Evolutionary conservation across 2,797 vertebrate genomes (phyloP).

Genomic region (Champsocephalus gunnari): DNA sequence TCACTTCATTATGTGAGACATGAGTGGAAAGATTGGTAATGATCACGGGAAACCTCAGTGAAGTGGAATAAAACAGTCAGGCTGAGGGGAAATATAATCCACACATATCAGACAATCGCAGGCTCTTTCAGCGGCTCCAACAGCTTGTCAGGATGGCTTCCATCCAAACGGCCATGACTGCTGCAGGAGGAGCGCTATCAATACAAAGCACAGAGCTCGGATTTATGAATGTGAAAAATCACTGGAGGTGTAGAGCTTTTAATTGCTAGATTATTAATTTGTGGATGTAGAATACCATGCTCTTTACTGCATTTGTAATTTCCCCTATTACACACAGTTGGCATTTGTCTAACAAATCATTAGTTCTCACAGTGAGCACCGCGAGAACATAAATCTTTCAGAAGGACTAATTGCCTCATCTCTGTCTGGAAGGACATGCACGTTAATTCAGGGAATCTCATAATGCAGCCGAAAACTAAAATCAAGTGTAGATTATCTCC

Average conservation of each 20-base stretch:
- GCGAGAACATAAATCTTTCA: conserved; percentile 39
- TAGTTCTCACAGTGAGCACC: conserved; percentile 25
- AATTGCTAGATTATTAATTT: conserved; percentile 50
- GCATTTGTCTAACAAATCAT: conserved; percentile 11
- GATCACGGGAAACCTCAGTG: conserved; percentile 71
- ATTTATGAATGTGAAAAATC: conserved; percentile 50
- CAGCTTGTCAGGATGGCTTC: conserved; percentile 67
- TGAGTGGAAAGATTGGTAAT: conserved; percentile 80
- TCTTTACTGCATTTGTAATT: conserved; percentile 44
- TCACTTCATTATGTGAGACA: conserved; percentile 79
- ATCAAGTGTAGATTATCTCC: conserved; percentile 5
- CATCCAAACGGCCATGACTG: conserved; percentile 66
- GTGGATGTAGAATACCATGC: conserved; percentile 29
- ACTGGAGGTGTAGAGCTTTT: conserved; percentile 38
- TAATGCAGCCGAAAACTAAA: conserved; percentile 35
- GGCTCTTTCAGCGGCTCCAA: conserved; percentile 59
- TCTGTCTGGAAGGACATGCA: conserved; percentile 19
- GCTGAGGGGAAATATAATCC: conserved; percentile 70
- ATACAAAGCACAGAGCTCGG: conserved; percentile 29
- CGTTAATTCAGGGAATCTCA: conserved; percentile 45
- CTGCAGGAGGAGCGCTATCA: conserved; percentile 48
- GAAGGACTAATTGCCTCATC: conserved; percentile 26
- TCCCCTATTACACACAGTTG: conserved; percentile 19
- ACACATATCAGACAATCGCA: conserved; percentile 68
- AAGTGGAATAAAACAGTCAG: conserved; percentile 69